Base-by-base conservation (phyloP, 2,888 invertebrate species). In the Cotesia congregata region DNA sequence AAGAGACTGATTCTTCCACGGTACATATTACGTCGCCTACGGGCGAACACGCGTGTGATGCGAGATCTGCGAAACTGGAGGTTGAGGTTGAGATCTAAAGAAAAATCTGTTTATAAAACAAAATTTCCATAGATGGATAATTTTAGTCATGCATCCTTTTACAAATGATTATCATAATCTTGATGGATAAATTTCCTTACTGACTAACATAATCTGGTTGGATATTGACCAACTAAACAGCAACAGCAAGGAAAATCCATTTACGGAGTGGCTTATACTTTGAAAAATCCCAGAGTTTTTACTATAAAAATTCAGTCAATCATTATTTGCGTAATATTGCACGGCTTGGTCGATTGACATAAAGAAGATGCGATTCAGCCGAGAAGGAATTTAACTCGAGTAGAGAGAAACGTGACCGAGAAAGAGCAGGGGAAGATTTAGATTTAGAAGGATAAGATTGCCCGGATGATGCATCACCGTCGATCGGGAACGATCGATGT, bases 401-500 rank as follows among this genome's bases (percentile, higher is more conserved):
- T 30, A 65, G 65, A n/a, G 39, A 15, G 12, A 6, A 12, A 59
- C 7, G 60, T 59, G 60, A 60, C 12, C n/a, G 30, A 70, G 67
- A 64, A 78, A 83, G 83, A 85, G 83, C 83, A 77, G 60, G 30
- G 30, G 30, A 30, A 30, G 30, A 30, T 30, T 30, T 30, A 82
- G 85, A 85, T 84, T 78, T 82, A 79, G 30, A 77, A 80, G 79
- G 85, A 86, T 85, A 85, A 83, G 82, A 82, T 76, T 76, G 77
- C 77, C 79, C 75, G 84, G 84, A 85, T 85, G 86, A 86, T 86
- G 84, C 84, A 85, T 85, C 83, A 83, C 79, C 76, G 78, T 82
- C 82, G 82, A 85, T 83, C 41, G 68, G 40, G 17, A 68, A 68
- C 70, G 59, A 59, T 59, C 59, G 60, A 38, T 69, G 17, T 59